Evolutionary conservation across 2,888 invertebrate genomes (phyloP), one percentile per base, ranked within the genome.

Genomic region (Mayetiola destructor): DNA sequence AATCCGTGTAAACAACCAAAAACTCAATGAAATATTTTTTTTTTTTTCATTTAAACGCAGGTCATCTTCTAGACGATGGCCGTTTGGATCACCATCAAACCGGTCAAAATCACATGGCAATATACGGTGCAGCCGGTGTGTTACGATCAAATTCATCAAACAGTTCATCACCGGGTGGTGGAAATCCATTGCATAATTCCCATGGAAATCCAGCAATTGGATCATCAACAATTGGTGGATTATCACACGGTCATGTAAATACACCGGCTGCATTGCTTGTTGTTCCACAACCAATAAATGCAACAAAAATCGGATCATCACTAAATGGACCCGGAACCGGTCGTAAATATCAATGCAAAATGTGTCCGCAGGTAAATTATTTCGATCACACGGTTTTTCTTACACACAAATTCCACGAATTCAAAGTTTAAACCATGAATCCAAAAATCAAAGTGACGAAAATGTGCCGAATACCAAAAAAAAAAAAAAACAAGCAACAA

Each of bases 301-400:
- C 80, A 59, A 77, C 78, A 58, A 80, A 79, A 69, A 78, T 80
- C 69, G 74, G 74, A 58, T 71, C 73, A 57, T 73, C 74, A 20
- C 64, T 66, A 4, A 68, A 69, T 55, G 68, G 68, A 56, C 58
- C 65, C n/a, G 71, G 71, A 57, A 73, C 70, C 60, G 73, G 73
- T 55, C 65, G 92, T 69, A 93, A 92, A 75, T 93, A 92, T 75
- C 90, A 90, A 72, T 92, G 92, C 81, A 93, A 93, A 76, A 93
- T 93, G 92, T 92, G 92, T 71, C 91, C 92, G 62, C 91, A 94
- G 90, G 93, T 95, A 75, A 77, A 86, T n/a, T 6, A 8, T 4
- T n/a, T 48, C 1, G 3, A 20, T 27, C 27, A 48, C 32, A 32
- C 12, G 6, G 32, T 32, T 32, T 6, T n/a, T n/a, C n/a, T n/a